Evolutionary conservation across 1,140 invertebrate genomes (phyloP), one percentile per base, ranked within the genome.

Genomic region (honey bee (Apis mellifera)): DNA sequence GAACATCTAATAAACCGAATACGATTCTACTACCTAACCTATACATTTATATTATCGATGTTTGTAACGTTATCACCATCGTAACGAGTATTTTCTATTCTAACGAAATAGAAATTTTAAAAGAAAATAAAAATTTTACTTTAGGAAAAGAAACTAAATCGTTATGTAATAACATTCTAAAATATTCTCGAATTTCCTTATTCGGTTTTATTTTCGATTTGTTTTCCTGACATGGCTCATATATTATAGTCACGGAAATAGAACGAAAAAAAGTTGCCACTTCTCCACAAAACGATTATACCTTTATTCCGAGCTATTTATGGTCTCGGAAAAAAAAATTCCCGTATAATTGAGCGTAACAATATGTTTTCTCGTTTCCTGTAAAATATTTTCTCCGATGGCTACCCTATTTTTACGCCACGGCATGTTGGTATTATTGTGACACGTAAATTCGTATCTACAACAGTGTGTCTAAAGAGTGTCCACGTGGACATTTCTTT

Each of bases 401-500:
- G 55, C 19, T 21, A 48, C 11, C 62, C 57, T 74, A 75, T 75
- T 75, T 64, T 75, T 75, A 64, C 11, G 48, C 57, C 23, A 64
- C 11, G 42, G n/a, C 64, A 52, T 23, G 32, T 23, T 59, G 48
- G 23, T 48, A 52, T 75, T 64, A 50, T 11, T 48, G 55, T 42
- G 55, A n/a, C 48, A 23, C 48, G 78, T n/a, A 26, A 60, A 80
- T 12, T 65, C n/a, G 9, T 74, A 55, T 55, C 59, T 48, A 23
- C 60, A 54, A 52, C 12, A 42, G 32, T 42, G 32, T 42, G 32
- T 7, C 32, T 42, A 42, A 42, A 42, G 42, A 71, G 23, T n/a
- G 52, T 26, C 71, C 78, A 60, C 78, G 71, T 74, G 78, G 78
- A 81, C 72, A 69, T 65, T 76, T 65, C 69, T 62, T 74, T 75